These are phyloP conservation scores for Amphipoea oculea DNA, from an alignment of 2,888 invertebrate genomes.

Conservation along the genomic window DNA sequence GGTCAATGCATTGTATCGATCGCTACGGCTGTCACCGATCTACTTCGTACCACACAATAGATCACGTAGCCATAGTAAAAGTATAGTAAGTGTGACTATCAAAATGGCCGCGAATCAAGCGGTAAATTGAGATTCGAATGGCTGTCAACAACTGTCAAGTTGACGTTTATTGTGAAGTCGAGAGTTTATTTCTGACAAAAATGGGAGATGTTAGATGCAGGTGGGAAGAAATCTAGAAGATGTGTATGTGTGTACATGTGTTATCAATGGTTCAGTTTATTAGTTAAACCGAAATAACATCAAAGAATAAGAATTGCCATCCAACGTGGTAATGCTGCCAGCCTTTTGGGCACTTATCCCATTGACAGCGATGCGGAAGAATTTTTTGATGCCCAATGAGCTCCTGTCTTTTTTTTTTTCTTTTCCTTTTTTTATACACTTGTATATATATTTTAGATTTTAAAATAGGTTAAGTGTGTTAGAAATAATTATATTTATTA, in stretches of 20 bases:
- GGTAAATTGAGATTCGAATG: constrained; percentile 28
- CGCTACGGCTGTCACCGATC: constrained; percentile 46
- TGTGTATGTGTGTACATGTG: neutral
- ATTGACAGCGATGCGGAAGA: too few relatives aligned
- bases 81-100: constrained; percentile 21
- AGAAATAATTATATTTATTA: too few relatives aligned
- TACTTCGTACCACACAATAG: constrained; percentile 43
- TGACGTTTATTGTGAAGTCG: constrained; percentile 8
- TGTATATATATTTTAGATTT: too few relatives aligned
- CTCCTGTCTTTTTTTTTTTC: too few relatives aligned
- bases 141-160: constrained; percentile 25
- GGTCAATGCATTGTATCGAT: constrained; percentile 50
- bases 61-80: constrained; percentile 50
- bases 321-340: too few relatives aligned
- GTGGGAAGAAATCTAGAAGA: neutral
- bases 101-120: constrained; percentile 37
- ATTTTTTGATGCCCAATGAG: too few relatives aligned
- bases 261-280: neutral
- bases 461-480: too few relatives aligned
- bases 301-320: too few relatives aligned
- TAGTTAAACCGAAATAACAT: neutral
- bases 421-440: too few relatives aligned
- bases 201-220: neutral
- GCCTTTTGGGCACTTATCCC: too few relatives aligned
- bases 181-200: constrained; percentile 16